Conservation (phyloP, 2,113 vertebrate species). For the Myrmophylax atrothorax region DNA sequence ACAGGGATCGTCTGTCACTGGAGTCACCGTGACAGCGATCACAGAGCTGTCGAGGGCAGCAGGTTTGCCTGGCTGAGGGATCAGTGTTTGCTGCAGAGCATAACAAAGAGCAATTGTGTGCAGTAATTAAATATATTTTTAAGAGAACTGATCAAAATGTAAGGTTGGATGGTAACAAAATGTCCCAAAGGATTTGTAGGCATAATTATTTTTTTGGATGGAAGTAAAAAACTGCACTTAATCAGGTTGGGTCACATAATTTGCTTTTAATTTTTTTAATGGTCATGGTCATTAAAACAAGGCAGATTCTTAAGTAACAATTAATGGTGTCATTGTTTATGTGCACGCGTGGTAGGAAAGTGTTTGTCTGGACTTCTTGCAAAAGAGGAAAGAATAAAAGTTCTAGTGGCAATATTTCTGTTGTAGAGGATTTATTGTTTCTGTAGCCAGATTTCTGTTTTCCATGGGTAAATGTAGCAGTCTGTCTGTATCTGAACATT, state of each 20-base stretch:
- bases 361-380: background rate
- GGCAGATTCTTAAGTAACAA: background rate
- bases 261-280: background rate
- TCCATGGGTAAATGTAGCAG: background rate
- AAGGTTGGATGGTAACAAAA: background rate
- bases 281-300: background rate
- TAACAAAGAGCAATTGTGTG: background rate
- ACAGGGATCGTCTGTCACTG: rapidly evolving
- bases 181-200: background rate
- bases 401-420: background rate
- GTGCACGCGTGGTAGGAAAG: background rate
- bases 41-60: rapidly evolving
- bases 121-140: background rate
- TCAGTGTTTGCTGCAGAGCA: background rate
- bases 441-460: constrained; percentile 21
- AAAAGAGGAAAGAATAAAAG: background rate
- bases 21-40: background rate
- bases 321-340: background rate
- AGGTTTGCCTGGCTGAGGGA: background rate
- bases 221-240: background rate
- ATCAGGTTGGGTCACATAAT: background rate
- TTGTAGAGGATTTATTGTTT: background rate
- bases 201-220: background rate
- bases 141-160: background rate
- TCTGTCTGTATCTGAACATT: background rate